Evolutionary conservation across 2,113 vertebrate species (phyloP).

Genomic region (Todiramphus saurophagus): DNA sequence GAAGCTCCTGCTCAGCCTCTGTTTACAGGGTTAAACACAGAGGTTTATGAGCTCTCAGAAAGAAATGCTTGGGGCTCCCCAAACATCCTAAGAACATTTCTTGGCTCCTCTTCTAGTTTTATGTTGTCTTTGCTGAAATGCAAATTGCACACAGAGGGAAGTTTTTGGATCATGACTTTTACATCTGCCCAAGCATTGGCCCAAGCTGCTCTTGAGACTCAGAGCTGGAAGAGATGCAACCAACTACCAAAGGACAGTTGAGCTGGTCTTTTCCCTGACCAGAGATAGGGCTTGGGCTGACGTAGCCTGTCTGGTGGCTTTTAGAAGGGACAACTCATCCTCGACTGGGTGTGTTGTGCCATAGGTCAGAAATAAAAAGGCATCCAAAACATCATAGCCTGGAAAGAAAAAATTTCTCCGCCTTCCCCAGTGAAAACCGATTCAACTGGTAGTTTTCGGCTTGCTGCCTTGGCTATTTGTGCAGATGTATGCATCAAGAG

Average conservation of each 20-base stretch:
- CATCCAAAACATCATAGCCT: not conserved
- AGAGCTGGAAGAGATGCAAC: not conserved
- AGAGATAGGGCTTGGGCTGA: too few species aligned
- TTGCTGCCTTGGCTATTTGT: not conserved
- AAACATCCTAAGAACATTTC: not conserved
- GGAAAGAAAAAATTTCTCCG: not conserved
- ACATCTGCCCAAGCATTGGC: not conserved
- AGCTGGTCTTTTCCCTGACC: not conserved
- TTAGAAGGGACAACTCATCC: not conserved
- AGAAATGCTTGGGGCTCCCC: not conserved
- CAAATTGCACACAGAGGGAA: too few species aligned
- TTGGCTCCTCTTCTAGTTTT: not conserved
- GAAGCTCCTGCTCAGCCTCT: not conserved
- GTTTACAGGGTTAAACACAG: not conserved
- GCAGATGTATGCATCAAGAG: not conserved
- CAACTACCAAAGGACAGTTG: rapidly evolving
- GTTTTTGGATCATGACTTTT: not conserved
- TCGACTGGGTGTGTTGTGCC: not conserved
- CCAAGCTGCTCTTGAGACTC: not conserved
- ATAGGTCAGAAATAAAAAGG: not conserved
- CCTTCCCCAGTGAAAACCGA: not conserved
- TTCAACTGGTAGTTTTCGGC: not conserved
- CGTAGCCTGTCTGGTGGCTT: not conserved
- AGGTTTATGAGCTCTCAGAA: not conserved
- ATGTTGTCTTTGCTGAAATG: not conserved